phyloP scores from a whole-genome alignment of 2,888 invertebrate species.

The Drosophila longiperda region DNA sequence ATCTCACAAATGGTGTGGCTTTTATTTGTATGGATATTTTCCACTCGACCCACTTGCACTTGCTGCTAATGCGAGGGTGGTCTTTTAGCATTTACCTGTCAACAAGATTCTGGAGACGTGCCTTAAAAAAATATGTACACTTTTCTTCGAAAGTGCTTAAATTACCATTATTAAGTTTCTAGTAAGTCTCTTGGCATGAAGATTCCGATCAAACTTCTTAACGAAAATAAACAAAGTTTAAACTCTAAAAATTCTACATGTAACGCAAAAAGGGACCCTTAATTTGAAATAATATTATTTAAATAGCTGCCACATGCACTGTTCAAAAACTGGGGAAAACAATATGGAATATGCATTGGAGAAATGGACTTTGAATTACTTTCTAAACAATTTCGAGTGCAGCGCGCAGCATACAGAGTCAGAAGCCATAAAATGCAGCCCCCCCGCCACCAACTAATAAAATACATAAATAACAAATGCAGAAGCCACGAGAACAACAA shows the following conservation, averaged over 20 bases:
- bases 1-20: conserved; percentile 23
- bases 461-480: conserved; percentile 64
- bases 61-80: conserved; percentile 32
- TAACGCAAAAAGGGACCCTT: neutral
- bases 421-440: conserved; percentile 46
- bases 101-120: neutral
- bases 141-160: neutral
- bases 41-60: conserved; percentile 21
- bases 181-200: neutral
- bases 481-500: conserved; percentile 19
- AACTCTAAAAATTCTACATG: neutral
- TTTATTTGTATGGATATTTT: neutral
- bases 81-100: conserved; percentile 22
- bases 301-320: conserved; percentile 2
- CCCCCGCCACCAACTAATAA: conserved; percentile 66
- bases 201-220: neutral
- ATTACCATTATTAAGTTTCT: neutral
- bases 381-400: conserved; percentile 58
- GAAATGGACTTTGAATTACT: conserved; percentile 54
- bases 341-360: conserved; percentile 15
- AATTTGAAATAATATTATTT: neutral
- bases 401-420: conserved; percentile 15
- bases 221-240: neutral
- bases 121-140: neutral
- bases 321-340: neutral